A percentile compares a stretch with the other conserved stretches of the same genome.
Conservation (phyloP, 2,888 invertebrate species). For the Cataglyphis altisquamis region DNA sequence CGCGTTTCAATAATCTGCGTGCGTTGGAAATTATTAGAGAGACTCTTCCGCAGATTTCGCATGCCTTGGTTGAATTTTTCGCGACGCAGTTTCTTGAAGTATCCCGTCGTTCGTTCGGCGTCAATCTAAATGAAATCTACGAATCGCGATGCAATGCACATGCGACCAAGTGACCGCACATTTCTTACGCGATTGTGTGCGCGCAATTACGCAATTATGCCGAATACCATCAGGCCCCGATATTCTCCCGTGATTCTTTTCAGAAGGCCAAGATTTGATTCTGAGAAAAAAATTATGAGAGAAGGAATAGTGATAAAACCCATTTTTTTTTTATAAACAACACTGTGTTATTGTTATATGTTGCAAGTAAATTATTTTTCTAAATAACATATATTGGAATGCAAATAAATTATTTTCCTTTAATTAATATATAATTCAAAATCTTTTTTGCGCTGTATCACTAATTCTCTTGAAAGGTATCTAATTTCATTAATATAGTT, state of each 20-base stretch:
- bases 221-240: background rate
- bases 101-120: conserved; percentile 55
- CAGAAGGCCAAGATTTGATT: background rate
- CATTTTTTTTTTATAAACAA: background rate
- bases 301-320: background rate
- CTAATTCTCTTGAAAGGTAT: background rate
- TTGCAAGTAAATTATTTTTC: background rate
- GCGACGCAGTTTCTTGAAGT: conserved; percentile 42
- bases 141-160: conserved; percentile 37
- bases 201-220: conserved; percentile 70
- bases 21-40: conserved; percentile 48
- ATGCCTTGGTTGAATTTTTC: conserved; percentile 40
- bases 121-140: conserved; percentile 73
- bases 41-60: conserved; percentile 38
- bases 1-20: conserved; percentile 49
- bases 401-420: background rate
- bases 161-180: conserved; percentile 54
- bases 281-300: background rate
- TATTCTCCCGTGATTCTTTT: background rate
- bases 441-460: background rate
- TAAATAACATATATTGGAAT: background rate
- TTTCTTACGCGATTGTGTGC: conserved; percentile 63
- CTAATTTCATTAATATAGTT: background rate
- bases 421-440: background rate
- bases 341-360: background rate